phyloP scores from a whole-genome alignment of 2,888 invertebrate species.

The Entomobrya proxima region DNA sequence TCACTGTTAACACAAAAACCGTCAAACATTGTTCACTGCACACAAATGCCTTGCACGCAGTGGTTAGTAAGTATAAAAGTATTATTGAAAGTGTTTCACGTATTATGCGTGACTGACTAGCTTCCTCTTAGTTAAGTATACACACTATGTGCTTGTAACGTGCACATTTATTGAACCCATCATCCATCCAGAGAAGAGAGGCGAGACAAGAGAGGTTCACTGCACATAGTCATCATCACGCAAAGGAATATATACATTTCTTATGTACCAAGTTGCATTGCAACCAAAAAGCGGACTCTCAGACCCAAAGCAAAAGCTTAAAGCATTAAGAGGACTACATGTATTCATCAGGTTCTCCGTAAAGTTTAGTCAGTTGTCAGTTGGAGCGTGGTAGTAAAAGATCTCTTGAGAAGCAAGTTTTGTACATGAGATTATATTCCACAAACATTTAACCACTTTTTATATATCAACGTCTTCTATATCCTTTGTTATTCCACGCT shows the following conservation, averaged over 20 bases:
- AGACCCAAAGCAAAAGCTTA: not conserved
- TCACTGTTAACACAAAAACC: not conserved
- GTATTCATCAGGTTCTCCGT: conserved; percentile 65
- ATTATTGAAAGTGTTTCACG: not conserved
- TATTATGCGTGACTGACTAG: conserved; percentile 24
- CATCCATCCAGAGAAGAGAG: conserved; percentile 13
- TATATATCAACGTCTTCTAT: not conserved
- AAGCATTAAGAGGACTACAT: not conserved
- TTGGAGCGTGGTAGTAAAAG: conserved; percentile 59
- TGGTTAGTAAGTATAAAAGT: no score
- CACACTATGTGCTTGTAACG: not conserved
- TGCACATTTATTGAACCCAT: not conserved
- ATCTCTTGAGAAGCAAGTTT: conserved; percentile 32
- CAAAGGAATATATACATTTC: not conserved
- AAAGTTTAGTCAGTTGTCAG: conserved; percentile 66
- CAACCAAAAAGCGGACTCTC: not conserved
- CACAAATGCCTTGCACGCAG: no score
- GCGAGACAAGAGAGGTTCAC: not conserved
- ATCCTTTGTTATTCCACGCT: conserved; percentile 28
- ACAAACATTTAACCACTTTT: conserved; percentile 1
- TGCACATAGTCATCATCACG: not conserved
- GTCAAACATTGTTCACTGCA: not conserved
- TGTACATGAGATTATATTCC: conserved; percentile 2
- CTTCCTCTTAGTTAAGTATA: conserved; percentile 10
- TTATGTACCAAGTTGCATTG: not conserved